phyloP scores from a whole-genome alignment of 2,888 invertebrate species.

The Leucophora obtusa region DNA sequence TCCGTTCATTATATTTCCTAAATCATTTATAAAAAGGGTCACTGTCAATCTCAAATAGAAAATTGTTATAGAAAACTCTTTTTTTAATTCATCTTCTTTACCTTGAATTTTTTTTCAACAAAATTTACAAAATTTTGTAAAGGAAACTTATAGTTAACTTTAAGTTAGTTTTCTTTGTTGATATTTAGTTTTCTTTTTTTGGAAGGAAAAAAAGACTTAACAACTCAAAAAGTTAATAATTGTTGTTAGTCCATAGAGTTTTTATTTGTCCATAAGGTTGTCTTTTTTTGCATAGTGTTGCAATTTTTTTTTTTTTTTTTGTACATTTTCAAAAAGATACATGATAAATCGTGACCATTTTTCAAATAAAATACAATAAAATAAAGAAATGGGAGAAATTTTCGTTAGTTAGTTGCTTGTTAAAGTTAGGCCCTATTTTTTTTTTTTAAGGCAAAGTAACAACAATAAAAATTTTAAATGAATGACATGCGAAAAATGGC shows the following conservation, averaged over 20 bases:
- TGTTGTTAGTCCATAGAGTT: slow-evolving; percentile 8
- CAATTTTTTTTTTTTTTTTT: slow-evolving; percentile 7
- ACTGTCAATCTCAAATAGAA: background rate
- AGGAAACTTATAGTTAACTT: background rate
- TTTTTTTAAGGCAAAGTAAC: slow-evolving; percentile 25
- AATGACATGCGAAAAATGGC: slow-evolving; percentile 58
- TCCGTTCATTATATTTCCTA: too few species aligned
- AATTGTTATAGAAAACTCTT: background rate
- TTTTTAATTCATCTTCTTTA: background rate
- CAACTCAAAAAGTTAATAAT: slow-evolving; percentile 18
- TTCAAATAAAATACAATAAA: slow-evolving; percentile 43
- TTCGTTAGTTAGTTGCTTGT: slow-evolving; percentile 17
- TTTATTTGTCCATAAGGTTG: slow-evolving; percentile 21
- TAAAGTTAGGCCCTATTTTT: slow-evolving; percentile 49
- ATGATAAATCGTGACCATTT: slow-evolving; percentile 62
- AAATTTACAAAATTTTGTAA: background rate
- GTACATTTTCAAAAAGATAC: slow-evolving; percentile 40
- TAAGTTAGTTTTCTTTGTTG: background rate
- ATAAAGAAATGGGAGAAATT: slow-evolving; percentile 47
- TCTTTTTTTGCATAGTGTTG: background rate
- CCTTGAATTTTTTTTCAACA: too few species aligned
- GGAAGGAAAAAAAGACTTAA: background rate
- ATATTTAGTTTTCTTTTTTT: background rate
- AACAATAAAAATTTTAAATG: slow-evolving; percentile 43
- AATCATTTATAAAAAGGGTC: background rate